Evolutionary conservation across 92 coral and sea anemone genomes (phyloP), one percentile per base, ranked within the genome.

Genomic region (Porites cylindrica): DNA sequence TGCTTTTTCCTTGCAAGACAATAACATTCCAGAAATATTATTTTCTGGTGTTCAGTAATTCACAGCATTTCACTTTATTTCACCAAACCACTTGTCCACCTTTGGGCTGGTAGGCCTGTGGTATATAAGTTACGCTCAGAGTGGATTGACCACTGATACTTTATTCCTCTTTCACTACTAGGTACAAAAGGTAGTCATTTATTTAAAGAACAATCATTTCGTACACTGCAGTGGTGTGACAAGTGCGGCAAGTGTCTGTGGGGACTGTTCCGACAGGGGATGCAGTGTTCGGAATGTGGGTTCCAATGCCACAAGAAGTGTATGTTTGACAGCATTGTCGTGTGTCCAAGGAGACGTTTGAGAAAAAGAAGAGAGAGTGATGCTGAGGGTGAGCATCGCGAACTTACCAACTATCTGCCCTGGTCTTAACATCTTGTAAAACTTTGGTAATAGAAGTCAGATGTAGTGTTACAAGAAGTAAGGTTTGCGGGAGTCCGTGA

Each of bases 221-320:
- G 90, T 51, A 88, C 87, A 61, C 66, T 95, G 4, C 98, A 94
- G 62, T 97, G 96, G 94, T 97, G 99, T 84, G 98, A 97, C 79
- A 96, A 89, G 61, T 97, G 99, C 63, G 92, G 93, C 63, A 93
- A 95, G 90, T 90, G 96, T 72, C 71, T 97, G 59, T 97, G 98
- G 96, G 99, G 99, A 43, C 75, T 97, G 65, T 86, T 85, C 61
- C 88, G 93, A 18, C 99, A 97, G 83, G 99, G 99, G 0, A 64
- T 97, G n/a, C 94, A 93, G 81, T 97, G 99, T 67, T 75, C 89
- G 84, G 99, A 94, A 29, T 97, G 98, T 76, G 95, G 96, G 24
- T 92, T 90, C 60, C 90, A 93, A 43, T 90, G 96, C 71, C 99
- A 97, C 76, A 87, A 92, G 66, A 95, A 80, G 94, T 97, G 99